phyloP scores from a whole-genome alignment of 2,797 vertebrate genomes.

The Siniperca obscura region DNA sequence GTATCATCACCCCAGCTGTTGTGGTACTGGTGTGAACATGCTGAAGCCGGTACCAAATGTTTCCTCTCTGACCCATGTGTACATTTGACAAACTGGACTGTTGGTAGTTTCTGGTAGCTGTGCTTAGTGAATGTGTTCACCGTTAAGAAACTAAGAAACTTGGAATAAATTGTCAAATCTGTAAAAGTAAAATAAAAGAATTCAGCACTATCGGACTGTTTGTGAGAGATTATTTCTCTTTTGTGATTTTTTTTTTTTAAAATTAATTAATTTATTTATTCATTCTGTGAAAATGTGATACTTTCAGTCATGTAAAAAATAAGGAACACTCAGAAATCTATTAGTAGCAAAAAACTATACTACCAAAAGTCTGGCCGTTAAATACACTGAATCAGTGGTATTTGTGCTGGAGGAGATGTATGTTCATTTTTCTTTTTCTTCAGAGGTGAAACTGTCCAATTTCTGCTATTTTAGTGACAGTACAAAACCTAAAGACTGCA shows the following conservation, averaged over 20 bases:
- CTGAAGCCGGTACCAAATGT: slow-evolving; percentile 48
- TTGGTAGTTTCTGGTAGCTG: slow-evolving; percentile 91
- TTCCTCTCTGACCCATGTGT: slow-evolving; percentile 70
- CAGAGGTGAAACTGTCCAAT: background rate
- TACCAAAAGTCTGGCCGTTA: background rate
- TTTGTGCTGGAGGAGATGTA: background rate
- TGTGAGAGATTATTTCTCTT: slow-evolving; percentile 4
- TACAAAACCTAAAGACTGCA: background rate
- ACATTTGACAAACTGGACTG: slow-evolving; percentile 82
- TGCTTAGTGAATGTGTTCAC: slow-evolving; percentile 92
- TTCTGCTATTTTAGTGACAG: background rate
- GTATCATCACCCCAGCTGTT: slow-evolving; percentile 44
- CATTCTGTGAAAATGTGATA: background rate
- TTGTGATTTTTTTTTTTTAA: background rate
- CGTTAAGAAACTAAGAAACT: slow-evolving; percentile 85
- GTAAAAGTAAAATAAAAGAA: slow-evolving; percentile 87
- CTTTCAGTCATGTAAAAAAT: background rate
- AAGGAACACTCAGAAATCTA: background rate
- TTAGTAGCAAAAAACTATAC: background rate
- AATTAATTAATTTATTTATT: background rate
- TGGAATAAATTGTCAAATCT: slow-evolving; percentile 86
- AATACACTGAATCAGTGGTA: background rate
- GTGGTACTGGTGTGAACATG: slow-evolving; percentile 49
- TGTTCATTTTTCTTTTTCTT: background rate
- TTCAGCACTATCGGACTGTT: slow-evolving; percentile 74